phyloP scores from a whole-genome alignment of 1,140 invertebrate genomes.

The Whitmania pigra region DNA sequence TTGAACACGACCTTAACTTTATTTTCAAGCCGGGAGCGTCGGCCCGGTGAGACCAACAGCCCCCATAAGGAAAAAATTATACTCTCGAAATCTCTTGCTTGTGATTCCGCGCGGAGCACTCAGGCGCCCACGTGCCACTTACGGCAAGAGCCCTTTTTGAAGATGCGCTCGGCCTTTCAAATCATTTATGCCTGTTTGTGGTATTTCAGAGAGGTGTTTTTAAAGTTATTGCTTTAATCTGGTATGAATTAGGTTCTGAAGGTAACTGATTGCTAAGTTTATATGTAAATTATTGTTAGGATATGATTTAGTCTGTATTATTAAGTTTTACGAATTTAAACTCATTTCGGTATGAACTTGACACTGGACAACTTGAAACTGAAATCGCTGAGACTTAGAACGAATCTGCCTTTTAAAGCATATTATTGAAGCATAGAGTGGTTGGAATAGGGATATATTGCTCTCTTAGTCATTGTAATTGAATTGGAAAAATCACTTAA shows the following conservation, averaged over 20 bases:
- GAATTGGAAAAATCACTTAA: too few species aligned
- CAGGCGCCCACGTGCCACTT: conserved; percentile 18
- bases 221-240: background rate
- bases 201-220: background rate
- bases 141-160: conserved; percentile 26
- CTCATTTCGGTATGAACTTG: too few species aligned
- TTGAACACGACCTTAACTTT: conserved; percentile 1
- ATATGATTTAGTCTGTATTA: too few species aligned
- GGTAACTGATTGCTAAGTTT: too few species aligned
- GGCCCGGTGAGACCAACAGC: conserved; percentile 19
- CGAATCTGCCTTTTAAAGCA: too few species aligned
- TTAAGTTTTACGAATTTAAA: too few species aligned
- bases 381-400: too few species aligned
- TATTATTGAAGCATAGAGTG: too few species aligned
- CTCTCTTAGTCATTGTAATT: too few species aligned
- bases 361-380: too few species aligned
- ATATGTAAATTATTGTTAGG: too few species aligned
- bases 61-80: conserved; percentile 21
- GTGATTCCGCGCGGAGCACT: conserved; percentile 22
- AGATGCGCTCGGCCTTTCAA: background rate
- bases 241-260: background rate
- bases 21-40: conserved; percentile 11
- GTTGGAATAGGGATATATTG: too few species aligned
- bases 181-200: background rate
- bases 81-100: conserved; percentile 26